Evolutionary conservation across 2,888 invertebrate genomes (phyloP).

Genomic region (Anthoptus insignis): DNA sequence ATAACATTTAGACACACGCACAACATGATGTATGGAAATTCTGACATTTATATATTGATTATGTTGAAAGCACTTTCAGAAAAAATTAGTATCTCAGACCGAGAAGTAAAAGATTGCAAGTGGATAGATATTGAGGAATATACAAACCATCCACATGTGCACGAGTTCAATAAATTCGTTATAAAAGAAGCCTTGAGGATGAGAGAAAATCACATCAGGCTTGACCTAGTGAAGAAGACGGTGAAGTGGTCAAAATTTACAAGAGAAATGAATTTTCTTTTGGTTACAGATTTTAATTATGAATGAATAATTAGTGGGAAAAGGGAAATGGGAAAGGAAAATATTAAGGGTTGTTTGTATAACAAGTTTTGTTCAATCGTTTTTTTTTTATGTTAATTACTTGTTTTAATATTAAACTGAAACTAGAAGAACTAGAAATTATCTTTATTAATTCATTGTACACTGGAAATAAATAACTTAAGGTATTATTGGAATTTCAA

Average conservation of each 20-base stretch:
- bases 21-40: conserved; percentile 92
- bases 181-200: conserved; percentile 89
- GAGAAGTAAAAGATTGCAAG: conserved; percentile 91
- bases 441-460: too few species aligned
- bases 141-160: conserved; percentile 90
- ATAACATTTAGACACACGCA: conserved; percentile 94
- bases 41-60: conserved; percentile 95
- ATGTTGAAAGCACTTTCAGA: conserved; percentile 89
- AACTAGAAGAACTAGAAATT: too few species aligned
- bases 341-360: background rate
- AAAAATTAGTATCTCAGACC: conserved; percentile 89
- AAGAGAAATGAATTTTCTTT: conserved; percentile 70
- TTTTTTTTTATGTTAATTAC: too few species aligned
- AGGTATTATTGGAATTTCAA: too few species aligned
- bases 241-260: conserved; percentile 69
- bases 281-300: conserved; percentile 56
- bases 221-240: conserved; percentile 85
- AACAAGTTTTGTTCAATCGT: too few species aligned
- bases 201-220: conserved; percentile 85
- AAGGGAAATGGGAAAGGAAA: too few species aligned
- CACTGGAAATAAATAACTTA: too few species aligned
- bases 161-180: conserved; percentile 90
- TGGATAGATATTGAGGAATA: conserved; percentile 95
- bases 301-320: conserved; percentile 46
- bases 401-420: too few species aligned